Percentiles rank a stretch among this genome's conserved stretches.
phyloP scores from a whole-genome alignment of 2,113 vertebrate species.

The Toxostoma redivivum region DNA sequence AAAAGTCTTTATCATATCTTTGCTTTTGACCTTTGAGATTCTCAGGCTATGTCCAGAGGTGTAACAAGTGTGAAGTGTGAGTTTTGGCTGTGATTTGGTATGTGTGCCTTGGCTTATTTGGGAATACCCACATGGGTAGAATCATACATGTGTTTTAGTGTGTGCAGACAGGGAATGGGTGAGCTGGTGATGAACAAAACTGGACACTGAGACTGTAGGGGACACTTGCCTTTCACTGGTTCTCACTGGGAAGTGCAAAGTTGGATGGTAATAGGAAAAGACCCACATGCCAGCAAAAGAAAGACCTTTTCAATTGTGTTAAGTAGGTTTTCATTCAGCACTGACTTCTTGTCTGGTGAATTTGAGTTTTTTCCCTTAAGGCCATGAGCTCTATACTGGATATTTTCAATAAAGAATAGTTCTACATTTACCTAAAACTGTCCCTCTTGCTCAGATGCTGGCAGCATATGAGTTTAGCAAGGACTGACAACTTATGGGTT shows the following conservation, averaged over 20 bases:
- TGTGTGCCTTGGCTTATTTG: background rate
- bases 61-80: background rate
- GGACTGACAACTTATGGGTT: background rate
- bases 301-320: background rate
- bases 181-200: background rate
- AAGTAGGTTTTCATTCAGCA: background rate
- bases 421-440: background rate
- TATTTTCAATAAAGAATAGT: background rate
- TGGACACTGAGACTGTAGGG: background rate
- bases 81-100: background rate
- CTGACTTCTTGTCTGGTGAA: background rate
- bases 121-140: background rate
- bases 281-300: background rate
- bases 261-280: background rate
- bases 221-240: background rate
- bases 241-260: background rate
- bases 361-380: background rate
- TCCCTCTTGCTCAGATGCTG: background rate
- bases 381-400: accelerated
- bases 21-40: background rate
- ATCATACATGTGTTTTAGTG: background rate
- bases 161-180: background rate
- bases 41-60: background rate
- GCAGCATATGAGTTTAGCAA: background rate
- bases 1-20: background rate